Evolutionary conservation across 1,140 invertebrate species (phyloP), one percentile per base, ranked within the genome.

Genomic region (Scaptomyza pallida): DNA sequence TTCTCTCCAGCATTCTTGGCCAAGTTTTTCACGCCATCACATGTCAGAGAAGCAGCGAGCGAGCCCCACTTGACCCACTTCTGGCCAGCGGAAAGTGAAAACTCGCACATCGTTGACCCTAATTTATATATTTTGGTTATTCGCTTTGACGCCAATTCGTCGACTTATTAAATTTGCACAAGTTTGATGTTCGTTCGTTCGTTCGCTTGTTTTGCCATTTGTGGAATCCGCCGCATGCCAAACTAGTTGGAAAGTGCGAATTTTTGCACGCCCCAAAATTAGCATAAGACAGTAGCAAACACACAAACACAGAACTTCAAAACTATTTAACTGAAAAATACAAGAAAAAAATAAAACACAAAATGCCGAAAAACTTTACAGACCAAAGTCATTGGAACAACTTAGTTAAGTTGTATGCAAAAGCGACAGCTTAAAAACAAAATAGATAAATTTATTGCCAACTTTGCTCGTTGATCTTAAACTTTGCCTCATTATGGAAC

Each of bases 161-260:
- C 65, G 51, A 61, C 59, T 67, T 78, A 75, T 79, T 63, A 79
- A 79, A 75, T 79, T 71, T 54, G 63, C 65, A 64, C 47, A 64
- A 59, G 16, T 50, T 55, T 48, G 59, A 61, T 64, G 59, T 59
- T 69, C 41, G 35, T 45, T 55, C 4, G 19, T n/a, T n/a, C 60
- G 59, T 59, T 69, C 41, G 35, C 41, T 55, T 62, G 50, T 72
- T 76, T 83, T 21, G 72, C 44, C 37, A 60, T 51, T 55, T 76
- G 54, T 47, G 61, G 41, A 65, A 41, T 75, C 61, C 65, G 71
- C 61, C 65, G 71, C 62, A 67, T 71, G 45, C 57, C 70, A 82
- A 85, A 85, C 81, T 73, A 86, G 81, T 86, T 86, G 81, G 81
- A 86, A 86, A 86, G 81, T 86, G 81, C 82, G 81, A 86, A 86